These are phyloP conservation scores for Piaya cayana DNA, from an alignment of 2,113 vertebrate species.

Conservation along the genomic window DNA sequence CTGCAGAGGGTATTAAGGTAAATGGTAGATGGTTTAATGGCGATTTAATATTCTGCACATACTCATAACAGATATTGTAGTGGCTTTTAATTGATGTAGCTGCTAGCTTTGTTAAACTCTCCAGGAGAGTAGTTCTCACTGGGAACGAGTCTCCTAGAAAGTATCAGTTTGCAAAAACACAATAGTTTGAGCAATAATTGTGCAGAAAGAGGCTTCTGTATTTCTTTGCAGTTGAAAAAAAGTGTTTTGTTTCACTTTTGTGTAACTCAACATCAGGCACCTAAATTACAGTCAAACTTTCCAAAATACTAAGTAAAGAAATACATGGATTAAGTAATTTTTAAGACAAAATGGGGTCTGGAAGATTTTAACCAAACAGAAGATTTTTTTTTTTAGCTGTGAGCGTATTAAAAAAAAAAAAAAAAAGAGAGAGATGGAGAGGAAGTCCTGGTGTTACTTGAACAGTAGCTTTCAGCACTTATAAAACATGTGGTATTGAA, in stretches of 20 bases:
- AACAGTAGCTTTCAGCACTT: conserved; percentile 42
- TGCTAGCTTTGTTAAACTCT: conserved; percentile 61
- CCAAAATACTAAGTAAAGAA: conserved; percentile 45
- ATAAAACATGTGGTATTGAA: neutral
- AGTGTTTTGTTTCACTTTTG: conserved; percentile 43
- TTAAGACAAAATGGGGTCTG: neutral
- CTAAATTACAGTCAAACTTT: conserved; percentile 37
- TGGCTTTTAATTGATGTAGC: conserved; percentile 53
- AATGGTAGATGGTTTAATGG: neutral
- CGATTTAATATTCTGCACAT: conserved; percentile 43
- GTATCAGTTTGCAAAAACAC: conserved; percentile 65
- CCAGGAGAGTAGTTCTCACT: conserved; percentile 61
- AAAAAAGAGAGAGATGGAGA: neutral
- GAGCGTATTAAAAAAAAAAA: neutral
- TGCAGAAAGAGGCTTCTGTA: conserved; percentile 41
- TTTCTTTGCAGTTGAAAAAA: conserved; percentile 41
- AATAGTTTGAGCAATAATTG: conserved; percentile 34
- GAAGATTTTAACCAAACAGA: conserved; percentile 44
- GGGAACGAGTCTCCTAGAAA: conserved; percentile 61
- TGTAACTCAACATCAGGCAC: conserved; percentile 5
- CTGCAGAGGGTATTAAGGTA: conserved; percentile 3
- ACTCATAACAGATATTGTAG: conserved; percentile 43
- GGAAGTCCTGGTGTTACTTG: conserved; percentile 20
- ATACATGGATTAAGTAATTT: neutral
- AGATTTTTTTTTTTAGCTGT: conserved; percentile 11